A percentile compares a stretch with the other conserved stretches of the same genome.
phyloP scores from a whole-genome alignment of 2,797 vertebrate genomes.

The Xerus rutilus region DNA sequence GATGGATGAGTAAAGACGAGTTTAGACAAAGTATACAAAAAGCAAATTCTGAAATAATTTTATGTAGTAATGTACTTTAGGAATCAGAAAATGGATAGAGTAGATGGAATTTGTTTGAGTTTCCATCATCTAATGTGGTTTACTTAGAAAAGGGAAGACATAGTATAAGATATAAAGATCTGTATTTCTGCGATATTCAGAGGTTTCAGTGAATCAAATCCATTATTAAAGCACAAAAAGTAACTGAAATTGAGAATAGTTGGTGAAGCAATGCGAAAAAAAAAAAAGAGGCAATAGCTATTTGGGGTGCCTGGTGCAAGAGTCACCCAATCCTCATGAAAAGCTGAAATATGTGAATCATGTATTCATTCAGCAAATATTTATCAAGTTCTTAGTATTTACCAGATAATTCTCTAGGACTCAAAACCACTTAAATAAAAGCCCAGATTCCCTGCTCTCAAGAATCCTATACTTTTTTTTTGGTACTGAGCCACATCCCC shows the following conservation, averaged over 20 bases:
- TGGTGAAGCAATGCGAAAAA: not conserved
- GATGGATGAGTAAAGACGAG: not conserved
- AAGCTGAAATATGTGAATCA: not conserved
- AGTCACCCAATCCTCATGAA: not conserved
- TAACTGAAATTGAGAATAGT: not conserved
- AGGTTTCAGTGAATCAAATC: not conserved
- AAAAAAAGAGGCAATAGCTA: not conserved
- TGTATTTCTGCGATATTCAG: not conserved
- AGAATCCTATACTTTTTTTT: not conserved
- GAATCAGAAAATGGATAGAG: not conserved
- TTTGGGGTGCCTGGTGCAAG: not conserved
- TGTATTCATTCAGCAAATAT: not conserved
- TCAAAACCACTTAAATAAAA: not conserved
- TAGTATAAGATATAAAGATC: not conserved
- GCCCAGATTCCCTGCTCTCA: not conserved
- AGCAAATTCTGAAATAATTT: not conserved
- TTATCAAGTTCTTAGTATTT: not conserved
- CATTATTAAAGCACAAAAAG: not conserved
- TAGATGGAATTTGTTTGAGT: not conserved
- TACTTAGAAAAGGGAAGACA: not conserved
- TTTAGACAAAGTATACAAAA: not conserved
- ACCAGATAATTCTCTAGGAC: not conserved
- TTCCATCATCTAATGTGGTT: not conserved
- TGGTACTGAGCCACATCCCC: too few species aligned
- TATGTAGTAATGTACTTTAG: not conserved